A percentile compares a stretch with the other conserved stretches of the same genome.
phyloP scores from a whole-genome alignment of 1,140 invertebrate genomes.

The Drosophila orosa region DNA sequence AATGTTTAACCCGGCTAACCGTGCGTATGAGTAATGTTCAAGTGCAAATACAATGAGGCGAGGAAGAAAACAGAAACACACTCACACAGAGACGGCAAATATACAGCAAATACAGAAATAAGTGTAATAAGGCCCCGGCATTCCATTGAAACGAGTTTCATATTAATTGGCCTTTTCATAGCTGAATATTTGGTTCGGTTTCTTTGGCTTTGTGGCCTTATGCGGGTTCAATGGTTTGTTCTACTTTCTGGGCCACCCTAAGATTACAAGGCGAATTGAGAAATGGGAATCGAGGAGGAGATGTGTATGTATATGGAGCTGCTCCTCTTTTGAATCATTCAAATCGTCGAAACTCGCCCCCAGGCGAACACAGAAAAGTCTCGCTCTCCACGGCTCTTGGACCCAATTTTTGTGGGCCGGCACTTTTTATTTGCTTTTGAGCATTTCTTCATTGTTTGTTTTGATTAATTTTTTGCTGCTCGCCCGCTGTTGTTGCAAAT shows the following conservation, averaged over 20 bases:
- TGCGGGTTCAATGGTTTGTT: constrained; percentile 62
- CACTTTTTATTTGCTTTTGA: constrained; percentile 75
- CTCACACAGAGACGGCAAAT: background rate
- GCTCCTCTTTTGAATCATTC: constrained; percentile 70
- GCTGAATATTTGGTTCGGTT: constrained; percentile 68
- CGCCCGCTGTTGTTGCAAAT: constrained; percentile 32
- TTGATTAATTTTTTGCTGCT: constrained; percentile 73
- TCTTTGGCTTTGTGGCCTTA: constrained; percentile 55
- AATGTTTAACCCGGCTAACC: constrained; percentile 63
- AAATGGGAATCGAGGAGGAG: constrained; percentile 12
- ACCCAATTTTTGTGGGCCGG: constrained; percentile 55
- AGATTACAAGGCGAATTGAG: constrained; percentile 44
- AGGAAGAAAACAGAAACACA: constrained; percentile 37
- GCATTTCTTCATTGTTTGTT: constrained; percentile 79
- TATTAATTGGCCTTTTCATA: constrained; percentile 83
- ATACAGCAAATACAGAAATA: constrained; percentile 34
- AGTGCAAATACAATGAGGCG: constrained; percentile 49
- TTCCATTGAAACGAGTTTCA: constrained; percentile 80
- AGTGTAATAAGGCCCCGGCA: constrained; percentile 74
- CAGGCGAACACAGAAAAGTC: constrained; percentile 42
- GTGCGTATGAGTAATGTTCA: constrained; percentile 79
- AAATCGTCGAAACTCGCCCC: constrained; percentile 54
- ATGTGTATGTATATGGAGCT: constrained; percentile 29
- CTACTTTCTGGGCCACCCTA: constrained; percentile 59
- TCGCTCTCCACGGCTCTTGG: constrained; percentile 39